Base-by-base conservation (phyloP, 2,888 invertebrate genomes). In the Epirrhoe tristata region DNA sequence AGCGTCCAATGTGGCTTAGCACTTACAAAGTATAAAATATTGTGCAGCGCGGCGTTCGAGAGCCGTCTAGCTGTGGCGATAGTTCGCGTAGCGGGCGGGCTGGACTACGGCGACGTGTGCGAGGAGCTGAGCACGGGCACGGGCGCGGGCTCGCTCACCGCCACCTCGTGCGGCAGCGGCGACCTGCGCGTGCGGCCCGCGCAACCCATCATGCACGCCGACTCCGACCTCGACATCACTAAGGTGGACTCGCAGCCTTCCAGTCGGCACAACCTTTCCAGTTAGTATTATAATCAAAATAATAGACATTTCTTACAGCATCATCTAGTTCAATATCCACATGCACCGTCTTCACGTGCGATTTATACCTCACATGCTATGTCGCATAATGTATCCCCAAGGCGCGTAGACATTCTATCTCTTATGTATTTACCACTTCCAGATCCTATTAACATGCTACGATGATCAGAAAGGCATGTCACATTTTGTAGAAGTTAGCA, bases 11-110 rank as follows among this genome's bases (percentile, higher is more conserved):
- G n/a, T n/a, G n/a, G n/a, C n/a, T n/a, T n/a, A n/a, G n/a, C n/a
- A n/a, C n/a, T n/a, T 32, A 32, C 32, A 32, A 36, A 36, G 36
- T 36, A 6, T 1, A 36, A 39, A 39, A 39, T 39, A 8, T 39
- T 43, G 39, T 43, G 12, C 81, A 97, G 98, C 85, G 96, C 98
- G 76, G 98, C 99, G 0, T 98, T 99, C 87, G 98, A 99, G 80
- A 96, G 97, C 81, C 97, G 98, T 56, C 94, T 98, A 79, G 97
- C 98, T 0, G 97, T 99, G 5, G 97, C 97, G 0, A 97, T 99
- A 73, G 90, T 99, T 6, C 96, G 99, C 31, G 94, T 98, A 34
- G 94, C 96, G 0, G 97, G 97, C 75, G 99, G 99, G 0, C 92
- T 99, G 62, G 98, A 99, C 91, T 97, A 96, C 86, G 95, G 96